These are phyloP conservation scores for Odontamblyopus rebecca DNA, from an alignment of 2,797 vertebrate genomes.

Conservation along the genomic window DNA sequence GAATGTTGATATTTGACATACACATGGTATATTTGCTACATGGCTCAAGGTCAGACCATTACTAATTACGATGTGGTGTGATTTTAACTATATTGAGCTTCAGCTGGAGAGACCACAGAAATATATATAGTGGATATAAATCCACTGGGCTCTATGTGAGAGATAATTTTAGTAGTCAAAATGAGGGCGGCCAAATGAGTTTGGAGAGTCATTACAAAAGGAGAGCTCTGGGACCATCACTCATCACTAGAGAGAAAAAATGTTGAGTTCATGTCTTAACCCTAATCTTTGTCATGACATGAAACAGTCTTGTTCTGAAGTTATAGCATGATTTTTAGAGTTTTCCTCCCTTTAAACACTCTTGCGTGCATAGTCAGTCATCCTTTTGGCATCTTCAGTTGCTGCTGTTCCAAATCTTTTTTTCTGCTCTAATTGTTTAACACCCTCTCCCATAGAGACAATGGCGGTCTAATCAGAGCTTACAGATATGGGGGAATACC, in stretches of 20 bases:
- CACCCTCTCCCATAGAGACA: slow-evolving; percentile 48
- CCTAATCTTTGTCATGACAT: neutral
- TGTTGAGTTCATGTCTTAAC: slow-evolving; percentile 26
- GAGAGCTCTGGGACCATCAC: slow-evolving; percentile 57
- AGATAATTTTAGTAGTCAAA: slow-evolving; percentile 62
- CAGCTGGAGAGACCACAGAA: slow-evolving; percentile 40
- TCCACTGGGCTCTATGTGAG: slow-evolving; percentile 44
- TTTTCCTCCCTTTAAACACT: neutral
- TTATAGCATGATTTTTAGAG: neutral
- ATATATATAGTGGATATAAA: slow-evolving; percentile 58
- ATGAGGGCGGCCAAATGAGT: slow-evolving; percentile 63
- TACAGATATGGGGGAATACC: slow-evolving; percentile 71
- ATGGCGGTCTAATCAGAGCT: slow-evolving; percentile 60
- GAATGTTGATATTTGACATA: neutral
- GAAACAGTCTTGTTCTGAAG: neutral
- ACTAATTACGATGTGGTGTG: neutral
- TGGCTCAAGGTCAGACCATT: neutral
- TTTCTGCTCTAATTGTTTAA: slow-evolving; percentile 78
- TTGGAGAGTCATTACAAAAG: slow-evolving; percentile 64
- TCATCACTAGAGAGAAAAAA: slow-evolving; percentile 64
- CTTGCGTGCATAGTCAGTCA: slow-evolving; percentile 30
- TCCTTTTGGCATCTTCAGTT: slow-evolving; percentile 50
- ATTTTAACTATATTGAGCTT: slow-evolving; percentile 15
- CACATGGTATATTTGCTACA: neutral
- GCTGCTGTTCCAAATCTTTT: slow-evolving; percentile 58